phyloP scores from a whole-genome alignment of 2,113 vertebrate species.

The Mirounga angustirostris region DNA sequence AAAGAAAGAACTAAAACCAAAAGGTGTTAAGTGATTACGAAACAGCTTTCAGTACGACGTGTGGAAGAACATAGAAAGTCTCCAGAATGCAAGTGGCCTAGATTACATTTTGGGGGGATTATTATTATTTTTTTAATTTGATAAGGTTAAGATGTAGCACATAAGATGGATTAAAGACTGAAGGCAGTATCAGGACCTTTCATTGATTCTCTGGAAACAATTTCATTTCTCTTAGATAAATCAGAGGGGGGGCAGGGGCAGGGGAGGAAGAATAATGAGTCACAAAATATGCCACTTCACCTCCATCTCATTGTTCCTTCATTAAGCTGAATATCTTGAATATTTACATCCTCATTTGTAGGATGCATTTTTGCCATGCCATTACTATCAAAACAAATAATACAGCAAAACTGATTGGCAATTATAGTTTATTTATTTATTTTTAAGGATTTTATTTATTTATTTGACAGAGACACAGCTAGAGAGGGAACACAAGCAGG shows the following conservation, averaged over 20 bases:
- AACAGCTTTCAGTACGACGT: rapidly evolving
- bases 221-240: neutral
- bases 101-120: too few species aligned
- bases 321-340: neutral
- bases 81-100: neutral
- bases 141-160: too few species aligned
- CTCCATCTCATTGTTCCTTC: neutral
- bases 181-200: neutral
- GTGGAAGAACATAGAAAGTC: neutral
- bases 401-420: rapidly evolving
- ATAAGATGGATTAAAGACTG: too few species aligned
- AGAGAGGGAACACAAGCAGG: too few species aligned
- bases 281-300: neutral
- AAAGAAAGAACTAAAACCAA: slow-evolving; percentile 4
- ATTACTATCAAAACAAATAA: neutral
- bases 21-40: neutral
- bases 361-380: neutral
- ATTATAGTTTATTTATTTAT: too few species aligned
- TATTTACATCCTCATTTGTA: neutral
- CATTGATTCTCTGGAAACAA: neutral
- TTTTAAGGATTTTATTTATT: too few species aligned
- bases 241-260: rapidly evolving
- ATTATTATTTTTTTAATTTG: too few species aligned
- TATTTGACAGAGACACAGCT: too few species aligned
- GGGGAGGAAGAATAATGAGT: neutral